A percentile compares a stretch with the other conserved stretches of the same genome.
These are phyloP conservation scores for Sinelater perroti DNA, from an alignment of 2,888 invertebrate species.

Conservation along the genomic window DNA sequence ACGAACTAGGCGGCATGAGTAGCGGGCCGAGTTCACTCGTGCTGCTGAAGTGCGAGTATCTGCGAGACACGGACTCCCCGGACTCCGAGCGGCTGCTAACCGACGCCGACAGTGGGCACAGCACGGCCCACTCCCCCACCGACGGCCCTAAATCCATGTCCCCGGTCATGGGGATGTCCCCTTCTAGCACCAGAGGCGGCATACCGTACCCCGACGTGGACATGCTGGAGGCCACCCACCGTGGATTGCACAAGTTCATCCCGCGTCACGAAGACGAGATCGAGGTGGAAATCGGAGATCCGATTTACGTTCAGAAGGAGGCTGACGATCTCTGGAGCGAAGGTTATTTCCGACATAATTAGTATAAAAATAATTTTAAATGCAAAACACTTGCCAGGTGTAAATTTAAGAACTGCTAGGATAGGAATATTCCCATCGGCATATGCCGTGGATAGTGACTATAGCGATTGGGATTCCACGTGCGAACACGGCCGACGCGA, in stretches of 20 bases:
- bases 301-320: constrained; percentile 95
- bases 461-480: constrained; percentile 92
- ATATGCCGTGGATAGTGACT: constrained; percentile 96
- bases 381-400: constrained; percentile 68
- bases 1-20: constrained; percentile 68
- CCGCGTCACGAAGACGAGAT: constrained; percentile 96
- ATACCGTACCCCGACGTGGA: constrained; percentile 73
- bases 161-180: constrained; percentile 62
- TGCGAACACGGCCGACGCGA: constrained; percentile 86
- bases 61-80: constrained; percentile 84
- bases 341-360: too few species aligned
- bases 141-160: constrained; percentile 89
- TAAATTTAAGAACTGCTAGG: constrained; percentile 91
- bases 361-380: too few species aligned
- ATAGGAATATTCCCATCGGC: constrained; percentile 95
- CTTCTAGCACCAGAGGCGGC: constrained; percentile 72
- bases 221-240: constrained; percentile 88
- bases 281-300: constrained; percentile 96
- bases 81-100: constrained; percentile 85
- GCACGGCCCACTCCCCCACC: constrained; percentile 87
- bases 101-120: constrained; percentile 88
- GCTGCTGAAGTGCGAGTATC: constrained; percentile 77
- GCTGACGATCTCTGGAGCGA: constrained; percentile 98
- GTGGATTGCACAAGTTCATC: constrained; percentile 94
- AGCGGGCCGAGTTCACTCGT: constrained; percentile 66